Conservation (phyloP, 2,888 invertebrate genomes). For the Phrixothrix hirtus region DNA sequence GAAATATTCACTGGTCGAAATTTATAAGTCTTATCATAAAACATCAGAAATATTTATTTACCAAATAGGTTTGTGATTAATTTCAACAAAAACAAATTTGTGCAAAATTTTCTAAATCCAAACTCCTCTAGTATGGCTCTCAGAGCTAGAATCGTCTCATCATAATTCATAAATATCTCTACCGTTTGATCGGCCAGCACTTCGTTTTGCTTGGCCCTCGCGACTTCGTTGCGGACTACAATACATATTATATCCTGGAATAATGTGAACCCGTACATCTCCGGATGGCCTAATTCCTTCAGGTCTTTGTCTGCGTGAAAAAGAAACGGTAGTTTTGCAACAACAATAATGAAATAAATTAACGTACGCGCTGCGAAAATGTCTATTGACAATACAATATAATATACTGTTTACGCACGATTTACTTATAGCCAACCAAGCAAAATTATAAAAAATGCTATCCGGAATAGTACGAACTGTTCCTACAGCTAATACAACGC, state of each 20-base stretch:
- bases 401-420: conserved; percentile 69
- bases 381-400: conserved; percentile 66
- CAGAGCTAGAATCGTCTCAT: conserved; percentile 52
- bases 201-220: conserved; percentile 50
- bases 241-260: conserved; percentile 71
- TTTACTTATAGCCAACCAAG: conserved; percentile 72
- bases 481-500: conserved; percentile 62
- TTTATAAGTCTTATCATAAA: too few relatives aligned
- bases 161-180: conserved; percentile 63
- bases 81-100: too few relatives aligned
- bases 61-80: too few relatives aligned
- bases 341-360: conserved; percentile 79
- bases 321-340: conserved; percentile 75
- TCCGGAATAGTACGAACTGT: conserved; percentile 58
- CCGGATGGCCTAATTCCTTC: conserved; percentile 58
- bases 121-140: conserved; percentile 43
- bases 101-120: conserved; percentile 45
- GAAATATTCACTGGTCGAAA: too few relatives aligned
- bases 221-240: conserved; percentile 63
- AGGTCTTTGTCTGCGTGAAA: conserved; percentile 63
- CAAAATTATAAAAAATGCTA: conserved; percentile 66
- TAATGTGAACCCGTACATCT: conserved; percentile 75
- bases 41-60: too few relatives aligned
- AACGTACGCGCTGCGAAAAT: conserved; percentile 72
- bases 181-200: conserved; percentile 56